Conservation (phyloP, 2,113 vertebrate species). For the Ammodytes dubius region DNA sequence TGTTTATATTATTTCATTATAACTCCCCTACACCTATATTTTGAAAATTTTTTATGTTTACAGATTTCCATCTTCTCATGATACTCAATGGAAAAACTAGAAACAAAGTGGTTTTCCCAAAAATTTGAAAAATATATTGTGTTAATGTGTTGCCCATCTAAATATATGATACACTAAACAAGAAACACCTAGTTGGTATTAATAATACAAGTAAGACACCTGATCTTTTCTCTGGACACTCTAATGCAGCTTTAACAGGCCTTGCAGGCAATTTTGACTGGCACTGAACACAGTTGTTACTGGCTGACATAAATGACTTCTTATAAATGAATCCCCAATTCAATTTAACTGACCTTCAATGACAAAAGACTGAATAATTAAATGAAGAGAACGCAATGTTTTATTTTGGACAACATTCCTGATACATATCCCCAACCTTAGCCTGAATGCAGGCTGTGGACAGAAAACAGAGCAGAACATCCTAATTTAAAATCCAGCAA, state of each 20-base stretch:
- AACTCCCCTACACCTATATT: too few species aligned
- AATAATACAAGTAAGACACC: not conserved
- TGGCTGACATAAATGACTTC: constrained; percentile 23
- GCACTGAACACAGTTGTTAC: constrained; percentile 16
- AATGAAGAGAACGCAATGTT: constrained; percentile 5
- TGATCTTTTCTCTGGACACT: not conserved
- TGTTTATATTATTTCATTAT: too few species aligned
- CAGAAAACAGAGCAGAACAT: constrained; percentile 23
- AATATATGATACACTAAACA: not conserved
- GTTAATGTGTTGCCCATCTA: too few species aligned
- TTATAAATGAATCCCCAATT: constrained; percentile 38
- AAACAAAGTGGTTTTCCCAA: too few species aligned
- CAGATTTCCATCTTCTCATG: too few species aligned
- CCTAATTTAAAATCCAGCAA: constrained; percentile 7
- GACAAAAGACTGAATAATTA: constrained; percentile 21
- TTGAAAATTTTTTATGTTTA: too few species aligned
- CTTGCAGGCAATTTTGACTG: constrained; percentile 8
- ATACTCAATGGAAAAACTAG: too few species aligned
- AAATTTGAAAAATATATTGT: too few species aligned
- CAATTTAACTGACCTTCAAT: constrained; percentile 48
- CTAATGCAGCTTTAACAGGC: constrained; percentile 7
- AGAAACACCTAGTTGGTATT: not conserved
- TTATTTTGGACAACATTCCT: constrained; percentile 9
- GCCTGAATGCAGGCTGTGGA: not conserved
- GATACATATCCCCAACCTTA: not conserved